Evolutionary conservation across 2,888 invertebrate species (phyloP).

Genomic region (Agrochola macilenta): DNA sequence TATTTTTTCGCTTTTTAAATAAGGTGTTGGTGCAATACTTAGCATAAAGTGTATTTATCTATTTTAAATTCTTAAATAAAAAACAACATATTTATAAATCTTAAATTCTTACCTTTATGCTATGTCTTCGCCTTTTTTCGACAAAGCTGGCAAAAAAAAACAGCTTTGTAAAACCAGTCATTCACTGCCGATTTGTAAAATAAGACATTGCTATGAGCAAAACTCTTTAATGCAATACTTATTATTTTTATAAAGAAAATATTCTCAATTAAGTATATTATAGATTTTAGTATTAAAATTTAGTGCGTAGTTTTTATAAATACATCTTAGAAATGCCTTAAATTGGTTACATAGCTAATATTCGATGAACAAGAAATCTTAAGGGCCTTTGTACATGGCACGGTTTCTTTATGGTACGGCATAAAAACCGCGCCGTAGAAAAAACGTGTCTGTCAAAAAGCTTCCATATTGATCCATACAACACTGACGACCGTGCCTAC

Average conservation of each 20-base stretch:
- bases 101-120: slow-evolving; percentile 71
- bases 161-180: slow-evolving; percentile 83
- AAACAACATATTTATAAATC: slow-evolving; percentile 9
- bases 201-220: slow-evolving; percentile 84
- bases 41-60: slow-evolving; percentile 72
- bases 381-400: too few relatives aligned
- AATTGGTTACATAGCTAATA: slow-evolving; percentile 47
- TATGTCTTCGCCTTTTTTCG: slow-evolving; percentile 69
- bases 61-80: slow-evolving; percentile 34
- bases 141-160: slow-evolving; percentile 64
- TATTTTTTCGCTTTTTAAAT: slow-evolving; percentile 62
- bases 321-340: slow-evolving; percentile 68
- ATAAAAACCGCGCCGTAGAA: too few relatives aligned
- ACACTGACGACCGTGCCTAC: too few relatives aligned
- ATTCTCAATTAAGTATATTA: slow-evolving; percentile 76
- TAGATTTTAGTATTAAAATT: slow-evolving; percentile 60
- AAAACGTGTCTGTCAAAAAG: too few relatives aligned
- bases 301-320: slow-evolving; percentile 55
- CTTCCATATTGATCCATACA: too few relatives aligned
- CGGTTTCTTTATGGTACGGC: too few relatives aligned
- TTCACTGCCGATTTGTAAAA: slow-evolving; percentile 84
- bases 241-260: slow-evolving; percentile 74
- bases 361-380: slow-evolving; percentile 17
- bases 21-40: slow-evolving; percentile 79
- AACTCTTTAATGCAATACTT: slow-evolving; percentile 80